phyloP scores from a whole-genome alignment of 2,797 vertebrate genomes.

The Clarias laeviceps region DNA sequence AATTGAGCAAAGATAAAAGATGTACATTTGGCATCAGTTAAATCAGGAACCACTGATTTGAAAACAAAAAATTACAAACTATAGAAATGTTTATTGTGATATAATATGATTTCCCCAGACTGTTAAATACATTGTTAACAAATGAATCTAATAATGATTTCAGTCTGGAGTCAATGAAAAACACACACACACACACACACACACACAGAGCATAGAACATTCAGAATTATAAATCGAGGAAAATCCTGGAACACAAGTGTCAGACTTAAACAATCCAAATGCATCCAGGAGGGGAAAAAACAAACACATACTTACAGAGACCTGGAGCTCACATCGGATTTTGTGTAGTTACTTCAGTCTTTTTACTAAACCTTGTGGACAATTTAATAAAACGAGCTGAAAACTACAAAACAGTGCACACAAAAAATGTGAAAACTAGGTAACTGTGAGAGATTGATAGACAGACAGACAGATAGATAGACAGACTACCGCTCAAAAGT shows the following conservation, averaged over 20 bases:
- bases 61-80: background rate
- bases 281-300: background rate
- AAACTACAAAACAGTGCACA: no score
- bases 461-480: no score
- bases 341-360: no score
- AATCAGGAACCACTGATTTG: background rate
- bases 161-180: background rate
- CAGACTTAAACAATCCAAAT: background rate
- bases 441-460: no score
- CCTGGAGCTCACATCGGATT: no score
- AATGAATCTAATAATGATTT: background rate
- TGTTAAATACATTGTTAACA: background rate
- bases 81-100: background rate
- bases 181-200: background rate
- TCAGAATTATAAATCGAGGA: background rate
- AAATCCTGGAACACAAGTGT: background rate
- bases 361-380: no score
- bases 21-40: background rate
- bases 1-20: background rate
- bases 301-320: background rate
- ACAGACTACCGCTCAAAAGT: no score
- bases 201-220: background rate
- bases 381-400: no score
- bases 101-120: background rate
- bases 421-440: no score